Percentiles rank a stretch among this genome's conserved stretches.
These are phyloP conservation scores for Aegypius monachus DNA, from an alignment of 2,113 vertebrate genomes.

Conservation along the genomic window DNA sequence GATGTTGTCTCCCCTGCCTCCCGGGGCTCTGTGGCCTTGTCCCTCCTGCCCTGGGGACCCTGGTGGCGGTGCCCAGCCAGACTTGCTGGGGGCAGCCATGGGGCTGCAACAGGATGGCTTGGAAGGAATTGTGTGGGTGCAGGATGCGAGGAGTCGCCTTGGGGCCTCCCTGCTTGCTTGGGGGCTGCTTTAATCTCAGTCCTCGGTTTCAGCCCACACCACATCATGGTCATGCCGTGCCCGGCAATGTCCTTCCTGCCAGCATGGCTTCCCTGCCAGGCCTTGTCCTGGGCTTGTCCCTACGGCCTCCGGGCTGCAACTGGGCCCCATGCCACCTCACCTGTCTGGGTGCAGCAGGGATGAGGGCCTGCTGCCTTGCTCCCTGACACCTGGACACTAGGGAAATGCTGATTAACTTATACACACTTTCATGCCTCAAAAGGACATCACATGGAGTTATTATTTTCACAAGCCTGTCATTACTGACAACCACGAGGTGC, in stretches of 20 bases:
- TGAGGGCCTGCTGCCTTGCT: background rate
- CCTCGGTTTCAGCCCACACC: background rate
- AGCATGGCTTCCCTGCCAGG: background rate
- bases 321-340: background rate
- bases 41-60: background rate
- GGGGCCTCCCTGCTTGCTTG: background rate
- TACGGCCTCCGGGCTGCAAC: accelerated
- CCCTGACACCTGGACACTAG: background rate
- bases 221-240: accelerated
- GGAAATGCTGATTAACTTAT: background rate
- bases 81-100: background rate
- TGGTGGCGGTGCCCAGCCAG: too few species aligned
- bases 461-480: background rate
- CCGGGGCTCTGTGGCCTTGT: background rate
- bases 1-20: background rate
- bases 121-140: background rate
- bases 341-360: background rate
- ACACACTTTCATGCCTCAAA: background rate
- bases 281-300: background rate
- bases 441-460: background rate
- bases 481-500: background rate
- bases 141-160: background rate
- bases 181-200: background rate
- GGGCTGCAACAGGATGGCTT: background rate
- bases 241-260: background rate